Percentiles rank a stretch among this genome's conserved stretches.
Evolutionary conservation across 2,113 vertebrate species (phyloP).

Genomic region (Labeo rohita): DNA sequence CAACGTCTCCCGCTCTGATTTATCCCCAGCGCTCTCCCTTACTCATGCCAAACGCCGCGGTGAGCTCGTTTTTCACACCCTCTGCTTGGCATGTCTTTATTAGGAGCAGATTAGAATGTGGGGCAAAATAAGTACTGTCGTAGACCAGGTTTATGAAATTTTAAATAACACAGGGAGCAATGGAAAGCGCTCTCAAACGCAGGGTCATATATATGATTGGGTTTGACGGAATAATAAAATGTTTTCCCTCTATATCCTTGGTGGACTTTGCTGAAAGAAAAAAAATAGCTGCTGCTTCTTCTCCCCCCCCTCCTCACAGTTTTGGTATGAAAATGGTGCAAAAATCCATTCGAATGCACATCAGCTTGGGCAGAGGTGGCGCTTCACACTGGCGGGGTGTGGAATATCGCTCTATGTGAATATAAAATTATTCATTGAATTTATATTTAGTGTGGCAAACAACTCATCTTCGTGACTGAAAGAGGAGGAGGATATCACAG

Average conservation of each 20-base stretch:
- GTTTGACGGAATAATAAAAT: slow-evolving; percentile 58
- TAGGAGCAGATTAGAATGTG: slow-evolving; percentile 73
- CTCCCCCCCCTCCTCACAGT: neutral
- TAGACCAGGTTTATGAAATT: slow-evolving; percentile 82
- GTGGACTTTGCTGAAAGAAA: slow-evolving; percentile 1
- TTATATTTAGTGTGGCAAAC: slow-evolving; percentile 63
- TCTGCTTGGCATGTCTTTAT: slow-evolving; percentile 67
- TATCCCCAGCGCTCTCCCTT: slow-evolving; percentile 60
- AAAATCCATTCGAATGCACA: slow-evolving; percentile 51
- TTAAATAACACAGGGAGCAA: slow-evolving; percentile 80
- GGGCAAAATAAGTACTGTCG: slow-evolving; percentile 82
- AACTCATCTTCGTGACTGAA: slow-evolving; percentile 54
- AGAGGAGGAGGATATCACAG: slow-evolving; percentile 52
- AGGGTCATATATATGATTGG: slow-evolving; percentile 53
- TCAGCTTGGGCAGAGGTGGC: slow-evolving; percentile 30
- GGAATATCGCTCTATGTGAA: slow-evolving; percentile 58
- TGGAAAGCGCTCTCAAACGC: slow-evolving; percentile 69
- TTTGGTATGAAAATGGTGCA: slow-evolving; percentile 33
- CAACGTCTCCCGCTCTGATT: slow-evolving; percentile 60
- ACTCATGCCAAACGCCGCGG: slow-evolving; percentile 58
- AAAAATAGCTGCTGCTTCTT: too few species aligned
- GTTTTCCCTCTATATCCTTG: slow-evolving; percentile 3
- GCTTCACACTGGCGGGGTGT: slow-evolving; percentile 43
- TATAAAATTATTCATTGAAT: slow-evolving; percentile 67
- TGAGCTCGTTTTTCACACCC: slow-evolving; percentile 58